These are phyloP conservation scores for Cataglyphis altisquamis DNA, from an alignment of 2,888 invertebrate genomes.

Conservation along the genomic window DNA sequence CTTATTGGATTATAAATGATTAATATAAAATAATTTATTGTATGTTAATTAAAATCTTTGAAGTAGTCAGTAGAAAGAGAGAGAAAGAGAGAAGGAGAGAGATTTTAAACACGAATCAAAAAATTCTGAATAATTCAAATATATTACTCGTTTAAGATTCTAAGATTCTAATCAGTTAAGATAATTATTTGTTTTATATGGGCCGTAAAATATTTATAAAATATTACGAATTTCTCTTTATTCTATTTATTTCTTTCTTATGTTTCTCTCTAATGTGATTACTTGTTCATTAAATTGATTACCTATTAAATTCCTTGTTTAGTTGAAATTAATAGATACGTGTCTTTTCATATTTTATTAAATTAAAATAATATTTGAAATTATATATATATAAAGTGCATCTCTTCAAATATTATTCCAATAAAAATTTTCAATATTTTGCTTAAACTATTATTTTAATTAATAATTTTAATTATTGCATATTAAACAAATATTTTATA, in stretches of 20 bases:
- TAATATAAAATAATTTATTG: slow-evolving; percentile 1
- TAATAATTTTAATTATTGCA: neutral
- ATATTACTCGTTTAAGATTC: neutral
- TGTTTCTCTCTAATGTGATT: neutral
- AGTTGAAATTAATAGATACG: neutral
- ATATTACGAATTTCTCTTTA: neutral
- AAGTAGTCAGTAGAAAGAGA: neutral
- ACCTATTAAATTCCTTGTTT: too few relatives aligned
- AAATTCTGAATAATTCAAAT: neutral
- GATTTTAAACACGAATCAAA: neutral
- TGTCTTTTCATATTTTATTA: neutral
- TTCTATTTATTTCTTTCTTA: neutral
- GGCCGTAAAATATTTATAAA: neutral
- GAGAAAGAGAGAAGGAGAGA: neutral
- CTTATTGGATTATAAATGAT: neutral
- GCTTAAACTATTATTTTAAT: neutral
- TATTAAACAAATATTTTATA: neutral
- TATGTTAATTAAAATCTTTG: neutral
- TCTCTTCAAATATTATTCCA: neutral
- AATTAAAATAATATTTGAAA: neutral
- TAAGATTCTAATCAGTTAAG: neutral
- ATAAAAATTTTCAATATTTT: neutral
- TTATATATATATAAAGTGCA: neutral
- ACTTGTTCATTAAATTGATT: too few relatives aligned
- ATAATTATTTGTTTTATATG: too few relatives aligned